Evolutionary conservation across 2,113 vertebrate genomes (phyloP), one percentile per base, ranked within the genome.

Genomic region (Jaculus jaculus): DNA sequence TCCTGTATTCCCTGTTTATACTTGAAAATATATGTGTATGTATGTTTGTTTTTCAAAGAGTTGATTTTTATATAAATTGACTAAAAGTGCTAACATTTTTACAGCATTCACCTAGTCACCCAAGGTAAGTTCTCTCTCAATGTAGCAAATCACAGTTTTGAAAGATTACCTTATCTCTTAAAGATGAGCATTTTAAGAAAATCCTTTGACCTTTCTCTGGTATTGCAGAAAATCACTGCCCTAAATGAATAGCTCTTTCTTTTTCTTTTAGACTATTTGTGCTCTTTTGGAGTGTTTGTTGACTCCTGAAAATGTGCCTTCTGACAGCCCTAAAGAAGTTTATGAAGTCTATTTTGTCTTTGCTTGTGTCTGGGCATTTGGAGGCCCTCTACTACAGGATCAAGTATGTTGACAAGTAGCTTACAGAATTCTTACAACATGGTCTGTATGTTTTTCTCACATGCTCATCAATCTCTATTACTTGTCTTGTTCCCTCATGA

Each of bases 331-430:
- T 0, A 95, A 96, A 89, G 97, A 97, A 42, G 66, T 97, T 6
- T 97, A 92, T 18, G 97, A 98, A 85, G 92, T 97, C n/a, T 98
- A 97, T 91, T 98, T 98, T 96, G 95, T 96, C 68, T 98, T 98
- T 91, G 97, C 97, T 42, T 98, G 96, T 92, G 90, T 98, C 75
- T 98, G 98, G 97, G 96, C 78, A 0, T 98, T 98, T n/a, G 97
- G 96, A 91, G 98, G 97, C 24, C 90, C 28, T 0, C 90, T 97
- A 30, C 91, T 94, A 37, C 96, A 95, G 92, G 97, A 98, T 77
- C 97, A 98, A 93, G 96, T 98, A 95, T 47, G 88, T 65, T n/a
- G 39, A 28, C 32, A 28, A 47, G 24, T 20, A 30, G 63, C 47
- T 30, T 23, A 26, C 12, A 20, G 32, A n/a, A 11, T 28, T 26